Conservation (phyloP, 2,113 vertebrate genomes). For the Nibea albiflora region DNA sequence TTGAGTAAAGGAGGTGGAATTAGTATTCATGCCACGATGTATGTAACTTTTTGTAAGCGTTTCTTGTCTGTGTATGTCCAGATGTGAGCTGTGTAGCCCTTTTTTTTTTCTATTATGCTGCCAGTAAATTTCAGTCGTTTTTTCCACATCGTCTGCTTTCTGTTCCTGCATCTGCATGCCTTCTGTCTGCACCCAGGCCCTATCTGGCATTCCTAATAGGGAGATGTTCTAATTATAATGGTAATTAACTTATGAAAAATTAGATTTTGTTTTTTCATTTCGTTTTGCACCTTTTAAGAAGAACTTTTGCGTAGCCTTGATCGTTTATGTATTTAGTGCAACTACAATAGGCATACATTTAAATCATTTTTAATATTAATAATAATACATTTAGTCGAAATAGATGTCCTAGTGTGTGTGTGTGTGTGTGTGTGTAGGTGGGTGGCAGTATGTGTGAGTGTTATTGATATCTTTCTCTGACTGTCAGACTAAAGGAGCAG, state of each 20-base stretch:
- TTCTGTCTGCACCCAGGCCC: not conserved
- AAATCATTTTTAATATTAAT: not conserved
- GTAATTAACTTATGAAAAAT: not conserved
- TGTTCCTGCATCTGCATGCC: not conserved
- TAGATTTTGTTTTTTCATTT: not conserved
- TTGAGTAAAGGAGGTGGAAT: not conserved
- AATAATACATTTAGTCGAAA: not conserved
- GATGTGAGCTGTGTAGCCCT: not conserved
- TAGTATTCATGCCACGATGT: no score
- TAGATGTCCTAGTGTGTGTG: not conserved
- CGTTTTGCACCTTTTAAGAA: not conserved
- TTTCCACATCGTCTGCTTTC: not conserved
- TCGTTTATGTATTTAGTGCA: not conserved
- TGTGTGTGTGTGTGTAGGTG: not conserved
- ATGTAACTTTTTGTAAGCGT: not conserved
- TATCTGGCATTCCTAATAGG: not conserved
- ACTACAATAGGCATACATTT: not conserved
- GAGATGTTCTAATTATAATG: not conserved
- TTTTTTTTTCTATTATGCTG: not conserved
- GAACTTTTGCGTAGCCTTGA: not conserved
- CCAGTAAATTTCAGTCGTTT: not conserved
- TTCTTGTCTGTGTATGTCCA: not conserved
- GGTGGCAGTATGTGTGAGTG: not conserved
- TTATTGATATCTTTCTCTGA: constrained; percentile 38
- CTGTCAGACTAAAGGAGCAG: constrained; percentile 34